phyloP scores from a whole-genome alignment of 2,113 vertebrate species.

The Sminthopsis crassicaudata region DNA sequence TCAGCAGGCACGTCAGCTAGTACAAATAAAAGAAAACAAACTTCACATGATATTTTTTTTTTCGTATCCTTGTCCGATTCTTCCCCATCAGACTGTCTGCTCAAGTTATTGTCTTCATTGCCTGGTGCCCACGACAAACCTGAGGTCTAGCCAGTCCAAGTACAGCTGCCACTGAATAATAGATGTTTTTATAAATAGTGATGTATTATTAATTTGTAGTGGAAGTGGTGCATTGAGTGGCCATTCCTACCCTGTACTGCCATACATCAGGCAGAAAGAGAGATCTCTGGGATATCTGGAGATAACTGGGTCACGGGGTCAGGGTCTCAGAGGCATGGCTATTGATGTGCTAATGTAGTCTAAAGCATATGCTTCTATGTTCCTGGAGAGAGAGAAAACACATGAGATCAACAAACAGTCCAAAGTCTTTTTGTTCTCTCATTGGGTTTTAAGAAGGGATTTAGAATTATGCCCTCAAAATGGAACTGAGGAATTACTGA shows the following conservation, averaged over 20 bases:
- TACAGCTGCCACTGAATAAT: neutral
- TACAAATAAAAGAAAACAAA: neutral
- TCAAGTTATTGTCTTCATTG: neutral
- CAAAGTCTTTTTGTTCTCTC: neutral
- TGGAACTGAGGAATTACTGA: neutral
- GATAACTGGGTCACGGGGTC: neutral
- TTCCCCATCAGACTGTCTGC: neutral
- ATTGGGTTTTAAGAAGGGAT: neutral
- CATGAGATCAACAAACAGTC: neutral
- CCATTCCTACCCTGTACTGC: neutral
- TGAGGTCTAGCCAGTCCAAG: neutral
- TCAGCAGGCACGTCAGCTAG: neutral
- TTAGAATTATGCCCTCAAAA: neutral
- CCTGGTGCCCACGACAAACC: neutral
- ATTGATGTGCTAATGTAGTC: neutral
- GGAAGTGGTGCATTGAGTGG: neutral
- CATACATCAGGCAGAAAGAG: neutral
- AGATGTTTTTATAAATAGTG: neutral
- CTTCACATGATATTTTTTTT: neutral
- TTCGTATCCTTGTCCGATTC: neutral
- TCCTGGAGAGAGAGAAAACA: neutral
- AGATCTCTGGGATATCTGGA: neutral
- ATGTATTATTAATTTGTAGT: conserved; percentile 1
- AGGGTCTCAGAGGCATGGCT: neutral
- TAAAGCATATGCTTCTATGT: neutral